Evolutionary conservation across 37 sponge, comb jelly and placozoan genomes (phyloP).

Genomic region (Beroe forskalii): DNA sequence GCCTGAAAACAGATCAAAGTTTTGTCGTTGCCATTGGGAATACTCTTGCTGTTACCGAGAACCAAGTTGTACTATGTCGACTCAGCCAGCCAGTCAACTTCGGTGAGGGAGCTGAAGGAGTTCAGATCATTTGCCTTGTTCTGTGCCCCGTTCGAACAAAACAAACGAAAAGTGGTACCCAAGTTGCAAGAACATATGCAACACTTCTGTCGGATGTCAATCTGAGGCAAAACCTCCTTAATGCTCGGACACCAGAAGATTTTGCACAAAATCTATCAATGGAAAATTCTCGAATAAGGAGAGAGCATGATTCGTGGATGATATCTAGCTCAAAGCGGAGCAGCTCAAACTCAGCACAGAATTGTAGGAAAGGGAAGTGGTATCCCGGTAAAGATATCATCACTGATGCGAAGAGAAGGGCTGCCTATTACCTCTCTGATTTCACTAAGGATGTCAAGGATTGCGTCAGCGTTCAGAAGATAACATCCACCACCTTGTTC

Average conservation of each 20-base stretch:
- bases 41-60: slow-evolving; percentile 4
- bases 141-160: slow-evolving; percentile 11
- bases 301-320: slow-evolving; percentile 12
- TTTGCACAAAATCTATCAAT: slow-evolving; percentile 12
- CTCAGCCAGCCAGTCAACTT: slow-evolving; percentile 34
- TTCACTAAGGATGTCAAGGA: background rate
- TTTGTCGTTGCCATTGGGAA: slow-evolving; percentile 47
- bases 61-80: slow-evolving; percentile 16
- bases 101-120: slow-evolving; percentile 17
- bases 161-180: slow-evolving; percentile 29
- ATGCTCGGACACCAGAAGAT: slow-evolving; percentile 19
- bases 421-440: background rate
- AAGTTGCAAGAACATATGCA: slow-evolving; percentile 65
- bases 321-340: background rate
- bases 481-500: slow-evolving; percentile 20
- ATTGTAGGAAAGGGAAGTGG: background rate
- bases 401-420: background rate
- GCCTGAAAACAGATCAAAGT: slow-evolving; percentile 38
- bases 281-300: slow-evolving; percentile 6
- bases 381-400: background rate
- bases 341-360: background rate
- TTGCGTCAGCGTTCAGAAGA: background rate
- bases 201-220: slow-evolving; percentile 49
- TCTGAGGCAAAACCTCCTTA: slow-evolving; percentile 41
- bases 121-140: slow-evolving; percentile 13